A percentile compares a stretch with the other conserved stretches of the same genome.
These are phyloP conservation scores for Ruditapes philippinarum DNA, from an alignment of 1,140 invertebrate genomes.

Conservation along the genomic window DNA sequence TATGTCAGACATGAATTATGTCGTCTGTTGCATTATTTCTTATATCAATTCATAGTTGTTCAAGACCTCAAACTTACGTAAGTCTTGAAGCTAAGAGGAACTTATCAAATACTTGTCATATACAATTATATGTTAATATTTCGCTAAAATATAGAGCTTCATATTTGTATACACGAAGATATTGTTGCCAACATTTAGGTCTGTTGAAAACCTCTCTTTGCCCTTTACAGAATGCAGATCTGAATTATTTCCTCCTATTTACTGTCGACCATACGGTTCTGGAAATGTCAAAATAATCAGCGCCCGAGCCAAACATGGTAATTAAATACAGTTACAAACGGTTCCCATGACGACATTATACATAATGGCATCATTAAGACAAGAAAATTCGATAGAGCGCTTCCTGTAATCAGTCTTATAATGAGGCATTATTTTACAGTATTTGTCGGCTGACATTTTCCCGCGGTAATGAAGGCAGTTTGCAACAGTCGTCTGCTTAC, in stretches of 20 bases:
- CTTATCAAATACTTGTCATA: too few relatives aligned
- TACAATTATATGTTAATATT: too few relatives aligned
- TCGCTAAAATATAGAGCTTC: too few relatives aligned
- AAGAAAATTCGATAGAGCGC: slow-evolving; percentile 30
- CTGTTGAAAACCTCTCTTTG: neutral
- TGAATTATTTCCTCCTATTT: neutral
- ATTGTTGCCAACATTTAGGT: too few relatives aligned
- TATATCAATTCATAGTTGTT: too few relatives aligned
- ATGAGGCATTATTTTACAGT: slow-evolving; percentile 46
- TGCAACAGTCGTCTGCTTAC: slow-evolving; percentile 14
- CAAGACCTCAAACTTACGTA: too few relatives aligned
- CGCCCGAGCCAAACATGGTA: slow-evolving; percentile 43
- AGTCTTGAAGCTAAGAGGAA: too few relatives aligned
- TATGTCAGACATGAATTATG: too few relatives aligned
- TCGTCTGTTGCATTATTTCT: too few relatives aligned
- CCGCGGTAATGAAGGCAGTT: neutral
- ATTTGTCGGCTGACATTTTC: slow-evolving; percentile 53
- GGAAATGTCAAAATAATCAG: slow-evolving; percentile 59
- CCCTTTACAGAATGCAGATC: neutral
- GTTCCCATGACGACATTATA: slow-evolving; percentile 54
- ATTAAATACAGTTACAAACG: slow-evolving; percentile 50
- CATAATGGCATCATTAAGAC: slow-evolving; percentile 57
- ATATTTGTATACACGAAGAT: too few relatives aligned
- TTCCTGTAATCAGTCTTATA: slow-evolving; percentile 58
- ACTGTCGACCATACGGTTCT: slow-evolving; percentile 15